Conservation (phyloP, 2,797 vertebrate species). For the Mormyrus hasselquistii region DNA sequence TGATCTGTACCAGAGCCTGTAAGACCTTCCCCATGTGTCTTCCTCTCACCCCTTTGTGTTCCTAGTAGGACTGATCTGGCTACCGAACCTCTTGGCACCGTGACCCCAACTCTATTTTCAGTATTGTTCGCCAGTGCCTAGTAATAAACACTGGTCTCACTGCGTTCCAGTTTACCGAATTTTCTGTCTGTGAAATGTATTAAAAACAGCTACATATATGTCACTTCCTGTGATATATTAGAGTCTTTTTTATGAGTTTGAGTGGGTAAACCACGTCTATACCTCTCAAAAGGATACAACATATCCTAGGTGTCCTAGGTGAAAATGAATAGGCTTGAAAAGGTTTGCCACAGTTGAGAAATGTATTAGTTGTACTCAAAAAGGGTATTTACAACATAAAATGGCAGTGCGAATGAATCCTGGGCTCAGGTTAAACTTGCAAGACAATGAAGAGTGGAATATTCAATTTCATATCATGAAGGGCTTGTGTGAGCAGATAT, state of each 20-base stretch:
- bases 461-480: background rate
- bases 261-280: too few relatives aligned
- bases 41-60: background rate
- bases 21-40: background rate
- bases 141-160: background rate
- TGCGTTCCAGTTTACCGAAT: background rate
- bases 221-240: background rate
- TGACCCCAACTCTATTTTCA: background rate
- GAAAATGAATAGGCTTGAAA: background rate
- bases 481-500: background rate
- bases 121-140: background rate
- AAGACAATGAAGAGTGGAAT: background rate
- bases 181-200: background rate
- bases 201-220: background rate
- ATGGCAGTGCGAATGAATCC: background rate
- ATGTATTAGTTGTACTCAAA: background rate
- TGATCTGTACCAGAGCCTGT: background rate
- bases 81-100: background rate
- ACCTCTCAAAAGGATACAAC: too few relatives aligned
- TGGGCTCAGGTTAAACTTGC: background rate
- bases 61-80: background rate
- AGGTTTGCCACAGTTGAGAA: background rate
- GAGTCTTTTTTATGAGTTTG: too few relatives aligned
- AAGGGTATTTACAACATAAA: background rate
- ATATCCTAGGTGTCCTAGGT: background rate